Evolutionary conservation across 2,888 invertebrate genomes (phyloP), one percentile per base, ranked within the genome.

Genomic region (Drosophila aldrichi): DNA sequence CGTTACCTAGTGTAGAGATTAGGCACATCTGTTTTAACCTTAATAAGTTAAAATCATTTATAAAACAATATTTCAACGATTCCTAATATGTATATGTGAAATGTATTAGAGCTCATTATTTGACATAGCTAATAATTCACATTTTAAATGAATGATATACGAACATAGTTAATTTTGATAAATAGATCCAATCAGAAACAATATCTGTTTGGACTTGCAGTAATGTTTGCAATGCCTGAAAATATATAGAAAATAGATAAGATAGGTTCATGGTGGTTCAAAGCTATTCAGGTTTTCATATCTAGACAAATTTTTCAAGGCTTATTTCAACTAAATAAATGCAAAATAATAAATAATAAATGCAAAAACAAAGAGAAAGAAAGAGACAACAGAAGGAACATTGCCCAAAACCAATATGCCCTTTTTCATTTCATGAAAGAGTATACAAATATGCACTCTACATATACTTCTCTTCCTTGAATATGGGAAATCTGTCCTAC

Each of bases 131-230:
- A 25, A 25, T 2, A 25, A 25, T 25, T 2, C 25, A 25, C 25
- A 7, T 25, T 25, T 25, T 6, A 25, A 25, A 25, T 7, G 25
- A 29, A 7, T 29, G 8, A 29, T 8, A 2, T 29, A 29, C 29
- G 8, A 29, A 29, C 1, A 29, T 2, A 29, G 29, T 29, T 29
- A 2, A 29, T 48, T n/a, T 29, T 29, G 25, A 46, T 46, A 25
- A 9, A n/a, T 46, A 10, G 25, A 29, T 29, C 29, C 29, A 48
- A 48, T 25, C 46, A 16, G 10, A 32, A 55, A 10, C 9, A 25
- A 55, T 41, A 34, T 34, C 14, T 51, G 20, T 34, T 16, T 51
- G 14, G 14, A 20, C 51, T 20, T 51, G 51, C 51, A 18, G n/a
- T 20, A 1, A 8, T 34, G 49, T 51, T 34, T 51, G 34, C 51